phyloP scores from a whole-genome alignment of 2,797 vertebrate species.

The Bovichtus variegatus region DNA sequence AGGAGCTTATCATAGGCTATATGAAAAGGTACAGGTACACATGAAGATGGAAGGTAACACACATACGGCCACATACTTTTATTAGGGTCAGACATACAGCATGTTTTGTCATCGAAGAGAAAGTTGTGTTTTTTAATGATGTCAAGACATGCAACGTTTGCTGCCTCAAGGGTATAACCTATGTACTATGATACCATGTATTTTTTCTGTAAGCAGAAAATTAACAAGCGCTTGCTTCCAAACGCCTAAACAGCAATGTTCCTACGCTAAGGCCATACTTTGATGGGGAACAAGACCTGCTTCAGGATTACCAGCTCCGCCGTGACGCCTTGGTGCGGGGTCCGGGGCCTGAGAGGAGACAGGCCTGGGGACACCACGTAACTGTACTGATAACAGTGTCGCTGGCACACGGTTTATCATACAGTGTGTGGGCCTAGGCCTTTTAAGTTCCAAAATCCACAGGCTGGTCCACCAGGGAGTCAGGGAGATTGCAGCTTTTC shows the following conservation, averaged over 20 bases:
- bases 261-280: not conserved
- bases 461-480: not conserved
- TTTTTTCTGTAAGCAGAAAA: not conserved
- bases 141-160: not conserved
- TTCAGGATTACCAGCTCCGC: not conserved
- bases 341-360: not conserved
- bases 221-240: not conserved
- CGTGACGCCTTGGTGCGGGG: not conserved
- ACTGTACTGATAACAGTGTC: not conserved
- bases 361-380: not conserved
- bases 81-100: not conserved
- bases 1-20: no score
- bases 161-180: not conserved
- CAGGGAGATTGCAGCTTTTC: not conserved
- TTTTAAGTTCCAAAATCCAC: not conserved
- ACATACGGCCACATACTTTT: not conserved
- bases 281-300: not conserved
- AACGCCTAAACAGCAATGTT: not conserved
- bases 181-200: no score
- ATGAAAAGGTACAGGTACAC: no score
- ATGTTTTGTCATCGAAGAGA: not conserved
- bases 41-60: not conserved
- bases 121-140: not conserved
- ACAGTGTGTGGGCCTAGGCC: not conserved
- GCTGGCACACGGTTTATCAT: not conserved